Conservation (phyloP, 2,113 vertebrate species). For the Pyxicephalus adspersus region DNA sequence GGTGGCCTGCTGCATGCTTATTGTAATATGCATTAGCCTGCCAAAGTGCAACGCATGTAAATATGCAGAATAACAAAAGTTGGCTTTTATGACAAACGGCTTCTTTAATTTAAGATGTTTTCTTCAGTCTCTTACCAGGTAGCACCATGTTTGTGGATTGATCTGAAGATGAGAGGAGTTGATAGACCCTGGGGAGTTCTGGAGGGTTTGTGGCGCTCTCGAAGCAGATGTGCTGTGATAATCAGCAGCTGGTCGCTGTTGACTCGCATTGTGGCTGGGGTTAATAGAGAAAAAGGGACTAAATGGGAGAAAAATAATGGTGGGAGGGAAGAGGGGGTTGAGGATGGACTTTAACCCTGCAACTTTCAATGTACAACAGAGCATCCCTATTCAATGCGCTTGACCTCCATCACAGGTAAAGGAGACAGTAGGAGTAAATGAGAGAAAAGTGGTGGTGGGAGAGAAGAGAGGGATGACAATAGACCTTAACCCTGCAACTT, state of each 20-base stretch:
- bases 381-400: no score
- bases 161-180: background rate
- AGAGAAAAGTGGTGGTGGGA: no score
- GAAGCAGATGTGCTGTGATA: constrained; percentile 23
- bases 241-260: constrained; percentile 2
- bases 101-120: no score
- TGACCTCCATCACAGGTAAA: no score
- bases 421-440: no score
- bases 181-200: background rate
- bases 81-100: no score
- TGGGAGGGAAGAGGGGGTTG: background rate
- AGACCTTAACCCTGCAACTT: no score
- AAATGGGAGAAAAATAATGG: constrained; percentile 1
- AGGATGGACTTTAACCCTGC: background rate
- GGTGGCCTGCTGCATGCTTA: no score
- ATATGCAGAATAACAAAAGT: no score
- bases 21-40: no score
- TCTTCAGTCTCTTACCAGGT: background rate
- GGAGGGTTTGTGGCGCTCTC: background rate
- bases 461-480: no score
- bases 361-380: no score
- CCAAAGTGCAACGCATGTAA: background rate
- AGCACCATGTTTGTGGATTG: background rate
- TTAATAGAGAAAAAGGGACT: constrained; percentile 25
- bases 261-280: constrained; percentile 10